Evolutionary conservation across 2,888 invertebrate species (phyloP).

Genomic region (Halocaridina rubra): DNA sequence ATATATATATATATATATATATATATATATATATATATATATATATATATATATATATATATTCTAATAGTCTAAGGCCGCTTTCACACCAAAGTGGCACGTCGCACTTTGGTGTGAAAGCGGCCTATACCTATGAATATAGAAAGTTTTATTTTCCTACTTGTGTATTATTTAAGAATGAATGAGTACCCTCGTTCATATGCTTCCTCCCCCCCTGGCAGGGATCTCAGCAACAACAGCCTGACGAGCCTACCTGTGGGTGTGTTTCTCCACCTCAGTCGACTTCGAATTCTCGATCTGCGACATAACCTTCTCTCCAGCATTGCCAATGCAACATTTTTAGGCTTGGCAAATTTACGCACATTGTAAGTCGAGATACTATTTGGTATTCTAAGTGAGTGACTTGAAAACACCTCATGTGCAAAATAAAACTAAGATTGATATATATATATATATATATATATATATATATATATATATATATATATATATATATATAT

Average conservation of each 20-base stretch:
- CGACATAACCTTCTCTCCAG: constrained; percentile 85
- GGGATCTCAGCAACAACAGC: constrained; percentile 67
- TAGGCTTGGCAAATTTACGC: constrained; percentile 78
- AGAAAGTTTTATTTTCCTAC: not conserved
- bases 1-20: not conserved
- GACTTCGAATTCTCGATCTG: constrained; percentile 72
- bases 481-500: not conserved
- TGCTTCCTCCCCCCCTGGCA: constrained; percentile 62
- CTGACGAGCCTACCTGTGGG: constrained; percentile 65
- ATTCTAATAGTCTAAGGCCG: not conserved
- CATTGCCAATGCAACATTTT: constrained; percentile 79
- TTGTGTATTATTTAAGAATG: not conserved
- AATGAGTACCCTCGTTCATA: not conserved
- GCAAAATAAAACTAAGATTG: not conserved
- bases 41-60: not conserved
- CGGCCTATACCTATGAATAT: not conserved
- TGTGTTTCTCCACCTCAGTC: constrained; percentile 66
- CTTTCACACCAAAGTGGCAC: not conserved
- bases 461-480: not conserved
- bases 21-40: not conserved
- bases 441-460: not conserved
- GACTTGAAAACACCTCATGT: not conserved
- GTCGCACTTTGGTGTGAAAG: not conserved
- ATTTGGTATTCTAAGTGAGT: too few relatives aligned
- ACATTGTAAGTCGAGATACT: constrained; percentile 73